A percentile compares a stretch with the other conserved stretches of the same genome.
These are phyloP conservation scores for Pangasianodon hypophthalmus DNA, from an alignment of 2,113 vertebrate species.

Conservation along the genomic window DNA sequence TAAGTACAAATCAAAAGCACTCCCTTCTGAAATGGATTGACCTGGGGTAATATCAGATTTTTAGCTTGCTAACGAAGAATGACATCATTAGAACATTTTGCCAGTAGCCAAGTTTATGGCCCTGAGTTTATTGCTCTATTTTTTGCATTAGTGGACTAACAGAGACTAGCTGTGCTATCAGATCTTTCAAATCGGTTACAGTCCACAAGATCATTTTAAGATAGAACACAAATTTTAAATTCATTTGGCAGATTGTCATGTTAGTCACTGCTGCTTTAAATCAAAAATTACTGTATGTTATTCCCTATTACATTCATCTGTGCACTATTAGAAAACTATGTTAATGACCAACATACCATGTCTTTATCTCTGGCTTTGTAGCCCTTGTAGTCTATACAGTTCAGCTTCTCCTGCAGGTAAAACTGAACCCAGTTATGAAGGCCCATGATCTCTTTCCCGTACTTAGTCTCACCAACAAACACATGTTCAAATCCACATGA, in stretches of 20 bases:
- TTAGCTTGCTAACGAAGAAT: background rate
- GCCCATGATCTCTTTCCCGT: slow-evolving; percentile 75
- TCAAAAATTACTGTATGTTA: background rate
- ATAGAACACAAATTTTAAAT: background rate
- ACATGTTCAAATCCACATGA: slow-evolving; percentile 88
- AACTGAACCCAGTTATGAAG: slow-evolving; percentile 90
- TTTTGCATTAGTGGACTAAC: background rate
- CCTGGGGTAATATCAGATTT: background rate
- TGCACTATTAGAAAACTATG: background rate
- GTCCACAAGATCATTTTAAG: background rate
- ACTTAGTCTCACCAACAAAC: slow-evolving; percentile 84
- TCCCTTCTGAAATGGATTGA: background rate
- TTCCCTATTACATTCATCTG: background rate
- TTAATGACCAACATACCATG: slow-evolving; percentile 66
- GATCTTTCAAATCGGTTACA: background rate
- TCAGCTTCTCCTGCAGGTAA: slow-evolving; percentile 82
- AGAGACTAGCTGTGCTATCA: background rate
- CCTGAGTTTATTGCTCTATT: background rate
- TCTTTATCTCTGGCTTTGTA: slow-evolving; percentile 75
- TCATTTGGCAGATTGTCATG: background rate
- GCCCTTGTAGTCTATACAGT: slow-evolving; percentile 82
- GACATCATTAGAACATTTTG: background rate
- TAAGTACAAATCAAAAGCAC: background rate
- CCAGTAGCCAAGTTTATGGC: background rate
- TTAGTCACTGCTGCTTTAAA: background rate